These are phyloP conservation scores for Tyrophagus putrescentiae DNA, from an alignment of 1,140 invertebrate species.

Conservation along the genomic window DNA sequence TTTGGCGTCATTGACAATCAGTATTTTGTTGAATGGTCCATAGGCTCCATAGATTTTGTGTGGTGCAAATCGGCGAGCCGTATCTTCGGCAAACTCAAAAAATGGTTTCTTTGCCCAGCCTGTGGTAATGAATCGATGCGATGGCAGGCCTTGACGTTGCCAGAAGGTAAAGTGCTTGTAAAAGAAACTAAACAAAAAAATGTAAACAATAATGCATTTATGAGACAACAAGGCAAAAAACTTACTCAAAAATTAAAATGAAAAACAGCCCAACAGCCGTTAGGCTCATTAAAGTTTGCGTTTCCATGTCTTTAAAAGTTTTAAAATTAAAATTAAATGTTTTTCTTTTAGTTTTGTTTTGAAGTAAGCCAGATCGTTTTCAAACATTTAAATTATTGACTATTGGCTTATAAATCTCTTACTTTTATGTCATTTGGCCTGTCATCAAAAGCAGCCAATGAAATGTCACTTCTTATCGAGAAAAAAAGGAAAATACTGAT, in stretches of 20 bases:
- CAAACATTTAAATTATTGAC: no score
- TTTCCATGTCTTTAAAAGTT: no score
- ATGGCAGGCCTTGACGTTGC: background rate
- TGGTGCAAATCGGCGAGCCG: no score
- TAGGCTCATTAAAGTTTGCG: background rate
- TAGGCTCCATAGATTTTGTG: background rate
- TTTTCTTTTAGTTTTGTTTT: no score
- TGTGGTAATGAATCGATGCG: background rate
- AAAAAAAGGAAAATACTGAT: no score
- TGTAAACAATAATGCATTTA: background rate
- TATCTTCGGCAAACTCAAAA: background rate
- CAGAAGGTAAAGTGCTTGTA: background rate
- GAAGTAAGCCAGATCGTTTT: no score
- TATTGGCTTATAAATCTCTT: no score
- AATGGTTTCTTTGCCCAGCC: slow-evolving; percentile 4
- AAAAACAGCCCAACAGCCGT: background rate
- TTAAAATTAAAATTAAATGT: no score
- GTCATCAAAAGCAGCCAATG: no score
- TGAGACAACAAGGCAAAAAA: background rate
- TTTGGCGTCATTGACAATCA: slow-evolving; percentile 15
- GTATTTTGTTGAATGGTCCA: background rate
- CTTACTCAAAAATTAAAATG: background rate
- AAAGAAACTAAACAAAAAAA: background rate
- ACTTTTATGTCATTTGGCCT: no score
- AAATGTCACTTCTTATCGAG: no score